Evolutionary conservation across 2,113 vertebrate species (phyloP).

Genomic region (Etheostoma cragini): DNA sequence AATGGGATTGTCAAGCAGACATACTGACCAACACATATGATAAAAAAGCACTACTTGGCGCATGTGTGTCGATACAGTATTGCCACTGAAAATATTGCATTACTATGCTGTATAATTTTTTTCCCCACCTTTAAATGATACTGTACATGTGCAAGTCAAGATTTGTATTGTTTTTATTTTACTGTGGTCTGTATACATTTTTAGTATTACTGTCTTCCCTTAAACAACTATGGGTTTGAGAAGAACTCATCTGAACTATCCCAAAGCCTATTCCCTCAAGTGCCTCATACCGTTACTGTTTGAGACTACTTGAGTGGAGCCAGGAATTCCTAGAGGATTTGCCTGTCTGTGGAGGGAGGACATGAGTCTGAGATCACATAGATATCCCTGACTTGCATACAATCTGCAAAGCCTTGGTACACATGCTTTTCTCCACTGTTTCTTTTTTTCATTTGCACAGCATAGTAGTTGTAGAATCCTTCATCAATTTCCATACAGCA

Average conservation of each 20-base stretch:
- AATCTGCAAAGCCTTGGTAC: conserved; percentile 21
- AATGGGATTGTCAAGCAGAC: too few species aligned
- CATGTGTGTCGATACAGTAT: too few species aligned
- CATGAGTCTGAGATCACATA: conserved; percentile 41
- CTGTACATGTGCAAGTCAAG: not conserved
- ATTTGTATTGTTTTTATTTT: not conserved
- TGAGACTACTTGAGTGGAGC: conserved; percentile 36
- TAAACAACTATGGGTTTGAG: not conserved
- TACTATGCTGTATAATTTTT: too few species aligned
- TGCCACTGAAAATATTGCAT: too few species aligned
- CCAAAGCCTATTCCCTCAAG: conserved; percentile 13
- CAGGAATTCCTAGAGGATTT: conserved; percentile 33
- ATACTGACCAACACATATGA: too few species aligned
- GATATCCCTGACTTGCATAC: conserved; percentile 31
- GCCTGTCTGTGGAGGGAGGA: conserved; percentile 31
- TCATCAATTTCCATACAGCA: conserved; percentile 7
- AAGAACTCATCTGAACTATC: conserved; percentile 16
- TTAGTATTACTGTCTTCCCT: not conserved
- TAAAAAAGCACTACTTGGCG: too few species aligned
- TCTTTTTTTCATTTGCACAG: conserved; percentile 21
- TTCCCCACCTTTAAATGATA: not conserved
- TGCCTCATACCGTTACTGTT: conserved; percentile 27
- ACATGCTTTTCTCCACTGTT: conserved; percentile 8
- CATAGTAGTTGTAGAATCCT: not conserved
- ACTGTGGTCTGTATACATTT: not conserved